A percentile compares a stretch with the other conserved stretches of the same genome.
Evolutionary conservation across 1,140 invertebrate species (phyloP).

Genomic region (Scaptomyza graminum): DNA sequence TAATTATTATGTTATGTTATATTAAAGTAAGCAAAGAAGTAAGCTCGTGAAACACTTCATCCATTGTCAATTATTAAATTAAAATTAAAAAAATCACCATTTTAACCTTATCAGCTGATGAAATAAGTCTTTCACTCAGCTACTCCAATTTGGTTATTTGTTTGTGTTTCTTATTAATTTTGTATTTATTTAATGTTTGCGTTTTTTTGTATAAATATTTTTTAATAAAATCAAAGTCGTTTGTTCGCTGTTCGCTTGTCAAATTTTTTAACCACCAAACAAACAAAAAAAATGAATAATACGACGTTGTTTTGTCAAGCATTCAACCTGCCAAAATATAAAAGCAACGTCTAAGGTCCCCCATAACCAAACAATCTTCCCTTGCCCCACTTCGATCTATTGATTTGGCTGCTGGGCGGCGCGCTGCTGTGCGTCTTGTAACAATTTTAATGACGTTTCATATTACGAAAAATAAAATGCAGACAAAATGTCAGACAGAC

Average conservation of each 20-base stretch:
- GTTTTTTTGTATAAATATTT: background rate
- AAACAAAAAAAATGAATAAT: background rate
- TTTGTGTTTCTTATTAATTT: background rate
- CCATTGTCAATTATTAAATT: background rate
- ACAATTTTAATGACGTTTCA: slow-evolving; percentile 74
- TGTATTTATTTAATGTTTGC: background rate
- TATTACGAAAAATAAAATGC: slow-evolving; percentile 49
- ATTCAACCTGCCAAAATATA: slow-evolving; percentile 32
- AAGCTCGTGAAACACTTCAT: background rate
- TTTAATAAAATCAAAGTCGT: slow-evolving; percentile 15
- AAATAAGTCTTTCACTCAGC: slow-evolving; percentile 9
- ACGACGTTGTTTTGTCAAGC: slow-evolving; percentile 7
- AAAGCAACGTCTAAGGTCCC: background rate
- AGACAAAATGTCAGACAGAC: slow-evolving; percentile 3
- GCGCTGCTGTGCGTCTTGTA: slow-evolving; percentile 38
- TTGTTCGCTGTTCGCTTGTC: slow-evolving; percentile 25
- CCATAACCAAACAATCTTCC: background rate
- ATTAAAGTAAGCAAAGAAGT: background rate
- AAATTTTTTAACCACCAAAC: slow-evolving; percentile 9
- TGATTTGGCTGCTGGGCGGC: slow-evolving; percentile 12
- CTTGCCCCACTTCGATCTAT: background rate
- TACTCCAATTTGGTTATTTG: slow-evolving; percentile 44
- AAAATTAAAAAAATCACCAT: background rate
- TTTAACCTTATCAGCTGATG: slow-evolving; percentile 1
- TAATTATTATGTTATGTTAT: background rate